These are phyloP conservation scores for Anarhynchus alexandrinus DNA, from an alignment of 2,113 vertebrate species.

Conservation along the genomic window DNA sequence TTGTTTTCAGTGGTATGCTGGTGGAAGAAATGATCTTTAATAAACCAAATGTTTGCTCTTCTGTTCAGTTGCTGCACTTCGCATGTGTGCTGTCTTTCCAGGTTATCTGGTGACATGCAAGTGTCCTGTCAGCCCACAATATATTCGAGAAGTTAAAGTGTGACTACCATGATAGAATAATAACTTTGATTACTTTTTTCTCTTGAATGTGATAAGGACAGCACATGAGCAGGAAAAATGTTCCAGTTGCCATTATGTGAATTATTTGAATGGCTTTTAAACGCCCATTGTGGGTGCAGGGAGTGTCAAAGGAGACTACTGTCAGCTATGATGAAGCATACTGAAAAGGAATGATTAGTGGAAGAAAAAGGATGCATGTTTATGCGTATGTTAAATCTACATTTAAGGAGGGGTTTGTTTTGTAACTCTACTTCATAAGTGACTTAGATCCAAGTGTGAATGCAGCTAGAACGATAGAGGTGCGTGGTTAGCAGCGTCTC, in stretches of 20 bases:
- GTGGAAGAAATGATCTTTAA: neutral
- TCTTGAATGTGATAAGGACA: neutral
- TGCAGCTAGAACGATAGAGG: neutral
- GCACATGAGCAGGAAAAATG: neutral
- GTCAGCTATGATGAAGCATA: neutral
- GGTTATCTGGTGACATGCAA: neutral
- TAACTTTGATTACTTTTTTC: neutral
- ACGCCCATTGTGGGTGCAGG: neutral
- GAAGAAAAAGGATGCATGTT: neutral
- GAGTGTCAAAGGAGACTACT: neutral
- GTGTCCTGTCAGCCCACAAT: neutral
- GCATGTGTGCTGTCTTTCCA: neutral
- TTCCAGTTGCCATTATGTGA: neutral
- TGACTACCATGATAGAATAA: neutral
- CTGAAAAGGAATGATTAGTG: neutral
- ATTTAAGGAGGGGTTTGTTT: neutral
- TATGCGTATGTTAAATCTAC: neutral
- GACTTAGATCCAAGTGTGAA: neutral
- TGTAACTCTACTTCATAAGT: neutral
- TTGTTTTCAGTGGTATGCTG: neutral
- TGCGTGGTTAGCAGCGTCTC: neutral
- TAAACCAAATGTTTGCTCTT: neutral
- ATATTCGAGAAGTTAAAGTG: neutral
- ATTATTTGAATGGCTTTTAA: neutral
- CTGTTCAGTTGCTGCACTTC: neutral